These are phyloP conservation scores for Toxotes lorentzi DNA, from an alignment of 2,797 vertebrate species.

Conservation along the genomic window DNA sequence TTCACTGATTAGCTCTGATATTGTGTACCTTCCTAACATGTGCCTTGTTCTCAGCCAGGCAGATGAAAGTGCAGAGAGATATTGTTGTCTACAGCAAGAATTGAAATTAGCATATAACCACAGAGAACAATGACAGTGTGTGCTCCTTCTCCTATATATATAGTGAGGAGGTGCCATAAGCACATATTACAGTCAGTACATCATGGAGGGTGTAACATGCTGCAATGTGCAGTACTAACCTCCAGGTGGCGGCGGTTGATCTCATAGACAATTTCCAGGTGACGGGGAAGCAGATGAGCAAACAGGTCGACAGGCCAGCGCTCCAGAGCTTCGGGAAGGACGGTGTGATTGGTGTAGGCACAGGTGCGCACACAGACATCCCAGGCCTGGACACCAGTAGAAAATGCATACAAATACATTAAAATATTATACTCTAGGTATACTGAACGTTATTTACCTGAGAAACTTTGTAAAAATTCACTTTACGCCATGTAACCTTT, in stretches of 20 bases:
- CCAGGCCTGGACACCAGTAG: conserved; percentile 89
- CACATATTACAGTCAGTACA: not conserved
- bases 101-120: not conserved
- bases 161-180: not conserved
- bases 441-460: no score
- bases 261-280: conserved; percentile 95
- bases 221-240: conserved; percentile 81
- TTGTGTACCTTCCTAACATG: not conserved
- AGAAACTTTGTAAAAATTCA: not conserved
- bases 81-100: not conserved
- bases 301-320: conserved; percentile 97
- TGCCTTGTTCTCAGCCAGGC: not conserved
- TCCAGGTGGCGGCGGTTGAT: conserved; percentile 96
- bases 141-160: not conserved
- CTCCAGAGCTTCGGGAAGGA: conserved; percentile 96
- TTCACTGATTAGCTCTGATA: not conserved
- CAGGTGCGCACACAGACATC: conserved; percentile 92
- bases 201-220: not conserved
- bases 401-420: not conserved
- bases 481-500: not conserved
- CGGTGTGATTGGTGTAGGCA: conserved; percentile 98
- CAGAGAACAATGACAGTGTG: conserved; percentile 5
- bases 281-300: conserved; percentile 92
- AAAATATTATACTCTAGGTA: no score
- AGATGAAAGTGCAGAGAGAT: not conserved